Conservation (phyloP, 2,113 vertebrate species). For the Gracilinanus agilis region DNA sequence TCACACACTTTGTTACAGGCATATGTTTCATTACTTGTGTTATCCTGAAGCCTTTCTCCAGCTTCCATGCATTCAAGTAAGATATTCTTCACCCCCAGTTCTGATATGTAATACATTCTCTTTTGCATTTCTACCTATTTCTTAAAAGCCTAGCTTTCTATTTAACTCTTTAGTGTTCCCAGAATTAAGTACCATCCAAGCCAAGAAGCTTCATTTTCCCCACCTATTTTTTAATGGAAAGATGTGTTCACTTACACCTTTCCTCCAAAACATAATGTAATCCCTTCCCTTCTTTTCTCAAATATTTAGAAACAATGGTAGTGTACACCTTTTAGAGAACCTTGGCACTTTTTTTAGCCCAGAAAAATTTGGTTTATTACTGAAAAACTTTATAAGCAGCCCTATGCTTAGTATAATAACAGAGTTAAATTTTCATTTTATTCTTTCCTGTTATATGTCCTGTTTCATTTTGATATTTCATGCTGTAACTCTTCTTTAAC, state of each 20-base stretch:
- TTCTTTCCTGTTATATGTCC: background rate
- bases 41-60: background rate
- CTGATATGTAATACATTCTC: background rate
- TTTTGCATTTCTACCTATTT: background rate
- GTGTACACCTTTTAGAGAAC: background rate
- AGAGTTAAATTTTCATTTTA: constrained; percentile 2
- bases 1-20: background rate
- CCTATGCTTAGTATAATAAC: background rate
- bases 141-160: background rate
- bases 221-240: background rate
- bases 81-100: background rate
- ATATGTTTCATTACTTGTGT: background rate
- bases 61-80: background rate
- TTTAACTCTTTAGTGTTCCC: background rate
- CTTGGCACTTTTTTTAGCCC: background rate
- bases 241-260: constrained; percentile 20
- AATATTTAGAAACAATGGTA: background rate
- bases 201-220: background rate
- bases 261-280: background rate
- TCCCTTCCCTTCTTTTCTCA: background rate
- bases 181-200: background rate
- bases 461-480: constrained; percentile 28
- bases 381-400: constrained; percentile 11
- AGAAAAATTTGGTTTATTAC: constrained; percentile 18
- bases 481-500: background rate